A percentile compares a stretch with the other conserved stretches of the same genome.
Conservation (phyloP, 2,113 vertebrate genomes). For the Larimichthys polyactis region DNA sequence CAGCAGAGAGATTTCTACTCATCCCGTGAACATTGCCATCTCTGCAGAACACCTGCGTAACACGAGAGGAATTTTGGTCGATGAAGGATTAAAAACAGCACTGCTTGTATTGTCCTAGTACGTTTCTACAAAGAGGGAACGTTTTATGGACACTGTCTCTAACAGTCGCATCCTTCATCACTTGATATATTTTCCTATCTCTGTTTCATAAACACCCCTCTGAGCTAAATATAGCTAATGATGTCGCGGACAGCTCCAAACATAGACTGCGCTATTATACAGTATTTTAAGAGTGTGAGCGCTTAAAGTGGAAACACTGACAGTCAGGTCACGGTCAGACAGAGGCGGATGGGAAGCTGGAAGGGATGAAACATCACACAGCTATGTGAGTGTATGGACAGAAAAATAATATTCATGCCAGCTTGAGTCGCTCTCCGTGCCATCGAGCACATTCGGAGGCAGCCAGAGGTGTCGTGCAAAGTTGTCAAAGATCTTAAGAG, state of each 20-base stretch:
- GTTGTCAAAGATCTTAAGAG: constrained; percentile 18
- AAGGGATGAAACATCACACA: constrained; percentile 26
- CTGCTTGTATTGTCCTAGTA: not conserved
- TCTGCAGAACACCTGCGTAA: not conserved
- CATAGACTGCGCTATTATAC: not conserved
- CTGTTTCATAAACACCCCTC: not conserved
- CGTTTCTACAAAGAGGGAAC: not conserved
- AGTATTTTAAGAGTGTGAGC: not conserved
- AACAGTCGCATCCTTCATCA: not conserved
- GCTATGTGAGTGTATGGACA: not conserved
- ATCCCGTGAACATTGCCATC: not conserved
- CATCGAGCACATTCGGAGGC: not conserved
- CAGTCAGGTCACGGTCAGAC: not conserved
- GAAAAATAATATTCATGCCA: not conserved
- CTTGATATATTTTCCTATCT: not conserved
- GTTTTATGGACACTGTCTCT: not conserved
- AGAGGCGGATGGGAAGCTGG: not conserved
- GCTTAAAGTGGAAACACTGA: constrained; percentile 44
- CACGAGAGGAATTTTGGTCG: not conserved
- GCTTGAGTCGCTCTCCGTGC: not conserved
- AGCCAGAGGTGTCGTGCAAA: constrained; percentile 39
- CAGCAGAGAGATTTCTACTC: not conserved
- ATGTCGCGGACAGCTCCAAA: constrained; percentile 20
- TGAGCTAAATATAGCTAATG: constrained; percentile 23
- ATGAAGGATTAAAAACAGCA: not conserved